Evolutionary conservation across 2,113 vertebrate genomes (phyloP).

Genomic region (Willisornis vidua): DNA sequence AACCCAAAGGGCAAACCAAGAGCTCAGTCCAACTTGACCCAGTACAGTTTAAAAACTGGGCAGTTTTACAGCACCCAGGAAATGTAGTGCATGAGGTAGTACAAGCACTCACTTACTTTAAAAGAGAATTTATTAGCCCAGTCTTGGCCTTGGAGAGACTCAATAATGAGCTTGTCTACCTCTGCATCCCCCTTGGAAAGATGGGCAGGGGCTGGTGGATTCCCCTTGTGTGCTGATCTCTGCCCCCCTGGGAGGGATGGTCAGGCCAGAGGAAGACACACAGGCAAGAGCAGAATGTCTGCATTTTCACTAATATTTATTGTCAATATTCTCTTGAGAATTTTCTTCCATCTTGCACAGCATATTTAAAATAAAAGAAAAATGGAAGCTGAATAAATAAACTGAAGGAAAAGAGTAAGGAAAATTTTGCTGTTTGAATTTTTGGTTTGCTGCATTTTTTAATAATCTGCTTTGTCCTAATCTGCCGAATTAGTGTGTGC

Average conservation of each 20-base stretch:
- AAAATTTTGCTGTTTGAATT: not conserved
- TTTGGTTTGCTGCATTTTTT: not conserved
- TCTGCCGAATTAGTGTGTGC: not conserved
- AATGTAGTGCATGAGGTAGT: not conserved
- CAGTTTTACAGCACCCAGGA: not conserved
- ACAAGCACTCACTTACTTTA: not conserved
- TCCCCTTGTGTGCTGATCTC: not conserved
- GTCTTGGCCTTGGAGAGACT: not conserved
- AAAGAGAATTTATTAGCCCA: not conserved
- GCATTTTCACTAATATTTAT: not conserved
- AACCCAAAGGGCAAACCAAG: not conserved
- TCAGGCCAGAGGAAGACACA: not conserved
- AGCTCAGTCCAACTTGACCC: not conserved
- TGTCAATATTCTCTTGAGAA: not conserved
- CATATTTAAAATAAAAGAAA: not conserved
- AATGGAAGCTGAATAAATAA: not conserved
- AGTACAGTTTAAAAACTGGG: not conserved
- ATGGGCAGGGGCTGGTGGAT: not conserved
- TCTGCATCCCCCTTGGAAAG: not conserved
- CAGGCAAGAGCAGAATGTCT: not conserved
- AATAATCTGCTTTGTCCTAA: not conserved
- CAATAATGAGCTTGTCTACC: not conserved
- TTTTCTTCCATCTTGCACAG: fast-evolving
- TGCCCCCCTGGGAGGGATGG: not conserved
- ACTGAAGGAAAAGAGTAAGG: not conserved